Conservation (phyloP, 2,797 vertebrate genomes). For the Taenioides sp. region DNA sequence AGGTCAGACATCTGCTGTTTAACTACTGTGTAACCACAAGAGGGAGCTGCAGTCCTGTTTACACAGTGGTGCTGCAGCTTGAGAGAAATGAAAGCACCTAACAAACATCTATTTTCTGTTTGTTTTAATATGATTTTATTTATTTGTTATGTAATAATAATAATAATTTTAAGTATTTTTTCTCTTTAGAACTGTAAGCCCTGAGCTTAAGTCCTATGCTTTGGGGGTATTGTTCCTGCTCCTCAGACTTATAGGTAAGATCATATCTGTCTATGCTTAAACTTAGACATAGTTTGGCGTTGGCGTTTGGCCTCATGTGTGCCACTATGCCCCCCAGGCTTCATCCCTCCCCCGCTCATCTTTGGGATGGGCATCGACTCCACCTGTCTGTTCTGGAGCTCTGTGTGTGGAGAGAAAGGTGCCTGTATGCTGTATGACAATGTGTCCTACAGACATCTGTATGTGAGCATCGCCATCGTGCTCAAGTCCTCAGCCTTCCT, state of each 20-base stretch:
- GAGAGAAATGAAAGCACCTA: not conserved
- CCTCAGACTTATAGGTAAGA: constrained; percentile 91
- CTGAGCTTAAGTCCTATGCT: constrained; percentile 96
- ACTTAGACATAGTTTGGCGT: constrained; percentile 25
- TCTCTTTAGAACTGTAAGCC: constrained; percentile 87
- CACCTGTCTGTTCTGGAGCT: constrained; percentile 98
- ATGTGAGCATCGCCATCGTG: constrained; percentile 94
- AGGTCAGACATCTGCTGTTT: constrained; percentile 44
- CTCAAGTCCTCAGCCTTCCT: constrained; percentile 94
- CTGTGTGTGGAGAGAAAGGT: constrained; percentile 90
- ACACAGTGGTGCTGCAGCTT: not conserved
- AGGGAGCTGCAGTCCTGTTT: constrained; percentile 37
- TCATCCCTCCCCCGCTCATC: constrained; percentile 97
- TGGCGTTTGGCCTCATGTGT: constrained; percentile 47
- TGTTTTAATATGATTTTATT: not conserved
- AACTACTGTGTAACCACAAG: constrained; percentile 33
- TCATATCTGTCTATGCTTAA: constrained; percentile 13
- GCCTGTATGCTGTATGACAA: constrained; percentile 96
- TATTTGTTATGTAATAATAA: no score
- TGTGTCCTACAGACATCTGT: constrained; percentile 92
- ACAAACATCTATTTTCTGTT: not conserved
- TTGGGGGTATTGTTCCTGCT: constrained; percentile 96
- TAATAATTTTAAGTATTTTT: no score
- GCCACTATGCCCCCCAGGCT: constrained; percentile 77
- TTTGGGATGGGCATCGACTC: constrained; percentile 98